These are phyloP conservation scores for Oreortyx pictus DNA, from an alignment of 2,797 vertebrate species.

Conservation along the genomic window DNA sequence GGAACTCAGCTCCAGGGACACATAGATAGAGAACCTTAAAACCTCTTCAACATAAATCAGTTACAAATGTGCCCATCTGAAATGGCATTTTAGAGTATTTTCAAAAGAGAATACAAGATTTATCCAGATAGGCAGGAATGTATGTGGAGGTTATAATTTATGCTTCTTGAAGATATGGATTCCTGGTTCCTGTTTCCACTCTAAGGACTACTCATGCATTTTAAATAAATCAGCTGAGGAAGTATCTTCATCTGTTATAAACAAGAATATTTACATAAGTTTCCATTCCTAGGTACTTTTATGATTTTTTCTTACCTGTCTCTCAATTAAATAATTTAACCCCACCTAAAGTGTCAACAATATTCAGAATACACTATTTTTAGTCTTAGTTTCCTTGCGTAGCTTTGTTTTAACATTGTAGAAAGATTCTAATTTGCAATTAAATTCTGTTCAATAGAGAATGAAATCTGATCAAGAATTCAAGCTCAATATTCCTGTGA, in stretches of 20 bases:
- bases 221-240: not conserved
- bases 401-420: not conserved
- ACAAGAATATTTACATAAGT: not conserved
- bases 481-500: not conserved
- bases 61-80: not conserved
- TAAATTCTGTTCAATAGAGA: not conserved
- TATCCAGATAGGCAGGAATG: not conserved
- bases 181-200: not conserved
- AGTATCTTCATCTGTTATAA: not conserved
- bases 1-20: not conserved
- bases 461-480: not conserved
- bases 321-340: not conserved
- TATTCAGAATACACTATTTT: not conserved
- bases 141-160: not conserved
- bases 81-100: not conserved
- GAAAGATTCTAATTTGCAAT: not conserved
- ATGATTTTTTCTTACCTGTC: not conserved
- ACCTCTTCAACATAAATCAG: not conserved
- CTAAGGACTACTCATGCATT: not conserved
- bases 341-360: not conserved
- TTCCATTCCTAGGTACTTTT: not conserved
- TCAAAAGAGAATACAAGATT: not conserved
- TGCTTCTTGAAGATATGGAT: not conserved
- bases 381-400: not conserved
- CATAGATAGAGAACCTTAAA: not conserved